phyloP scores from a whole-genome alignment of 2,888 invertebrate genomes.

The Pachliopta kotzebuea region DNA sequence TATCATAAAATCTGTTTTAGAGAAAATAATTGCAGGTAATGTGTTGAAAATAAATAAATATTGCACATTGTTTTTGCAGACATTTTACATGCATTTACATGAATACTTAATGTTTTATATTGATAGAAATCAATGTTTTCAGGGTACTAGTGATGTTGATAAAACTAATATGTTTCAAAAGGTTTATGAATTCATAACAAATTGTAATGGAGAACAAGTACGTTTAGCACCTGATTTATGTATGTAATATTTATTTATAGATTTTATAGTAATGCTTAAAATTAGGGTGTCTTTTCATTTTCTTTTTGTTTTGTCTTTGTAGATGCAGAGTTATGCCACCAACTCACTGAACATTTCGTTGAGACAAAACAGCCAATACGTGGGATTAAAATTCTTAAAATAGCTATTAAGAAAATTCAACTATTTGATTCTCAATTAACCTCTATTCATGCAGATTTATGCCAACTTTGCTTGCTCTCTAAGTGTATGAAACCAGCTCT shows the following conservation, averaged over 20 bases:
- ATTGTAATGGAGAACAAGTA: conserved; percentile 95
- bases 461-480: conserved; percentile 93
- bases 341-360: conserved; percentile 88
- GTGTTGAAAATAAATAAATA: too few relatives aligned
- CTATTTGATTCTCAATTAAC: conserved; percentile 94
- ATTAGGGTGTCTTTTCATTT: background rate
- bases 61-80: too few relatives aligned
- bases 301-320: conserved; percentile 32
- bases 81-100: too few relatives aligned
- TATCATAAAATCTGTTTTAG: too few relatives aligned
- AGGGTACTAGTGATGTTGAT: conserved; percentile 70
- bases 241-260: conserved; percentile 69
- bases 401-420: conserved; percentile 94
- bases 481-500: conserved; percentile 96
- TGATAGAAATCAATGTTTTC: conserved; percentile 34
- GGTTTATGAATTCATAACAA: conserved; percentile 91
- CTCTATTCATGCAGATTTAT: conserved; percentile 95
- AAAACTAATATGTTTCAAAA: conserved; percentile 83
- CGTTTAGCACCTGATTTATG: conserved; percentile 92
- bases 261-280: background rate
- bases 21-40: too few relatives aligned
- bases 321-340: conserved; percentile 95
- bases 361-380: conserved; percentile 89
- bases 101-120: background rate
- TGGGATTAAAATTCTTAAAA: conserved; percentile 90